Conservation (phyloP, 2,113 vertebrate species). For the Aldabrachelys gigantea region DNA sequence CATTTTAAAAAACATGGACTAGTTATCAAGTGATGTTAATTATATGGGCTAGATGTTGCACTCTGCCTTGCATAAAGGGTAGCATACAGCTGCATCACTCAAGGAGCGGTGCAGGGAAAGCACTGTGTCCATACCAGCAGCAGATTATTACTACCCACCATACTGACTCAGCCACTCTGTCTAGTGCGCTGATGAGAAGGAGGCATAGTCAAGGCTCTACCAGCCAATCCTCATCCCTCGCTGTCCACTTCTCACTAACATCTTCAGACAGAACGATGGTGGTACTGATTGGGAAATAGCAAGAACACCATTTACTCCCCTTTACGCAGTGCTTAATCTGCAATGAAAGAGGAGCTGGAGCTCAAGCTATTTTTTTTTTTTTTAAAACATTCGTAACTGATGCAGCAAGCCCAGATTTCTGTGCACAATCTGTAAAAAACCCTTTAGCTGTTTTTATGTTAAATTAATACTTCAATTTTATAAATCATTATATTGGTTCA, state of each 20-base stretch:
- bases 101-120: neutral
- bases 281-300: neutral
- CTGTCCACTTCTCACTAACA: neutral
- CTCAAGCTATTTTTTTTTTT: too few species aligned
- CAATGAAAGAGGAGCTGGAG: too few species aligned
- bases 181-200: neutral
- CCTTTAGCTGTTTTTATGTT: neutral
- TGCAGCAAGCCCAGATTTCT: neutral
- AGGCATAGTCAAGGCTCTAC: neutral
- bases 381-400: too few species aligned
- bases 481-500: fast-evolving
- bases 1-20: neutral
- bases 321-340: neutral
- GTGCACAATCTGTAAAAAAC: neutral
- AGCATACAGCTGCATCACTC: neutral
- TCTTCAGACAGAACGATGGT: neutral
- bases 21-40: neutral
- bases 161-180: neutral
- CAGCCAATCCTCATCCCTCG: neutral
- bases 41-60: neutral
- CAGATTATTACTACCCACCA: neutral
- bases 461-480: neutral
- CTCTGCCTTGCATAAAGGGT: neutral
- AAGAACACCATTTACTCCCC: neutral
- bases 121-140: neutral